Conservation (phyloP, 2,797 vertebrate genomes). For the Lepilemur ruficaudatus region DNA sequence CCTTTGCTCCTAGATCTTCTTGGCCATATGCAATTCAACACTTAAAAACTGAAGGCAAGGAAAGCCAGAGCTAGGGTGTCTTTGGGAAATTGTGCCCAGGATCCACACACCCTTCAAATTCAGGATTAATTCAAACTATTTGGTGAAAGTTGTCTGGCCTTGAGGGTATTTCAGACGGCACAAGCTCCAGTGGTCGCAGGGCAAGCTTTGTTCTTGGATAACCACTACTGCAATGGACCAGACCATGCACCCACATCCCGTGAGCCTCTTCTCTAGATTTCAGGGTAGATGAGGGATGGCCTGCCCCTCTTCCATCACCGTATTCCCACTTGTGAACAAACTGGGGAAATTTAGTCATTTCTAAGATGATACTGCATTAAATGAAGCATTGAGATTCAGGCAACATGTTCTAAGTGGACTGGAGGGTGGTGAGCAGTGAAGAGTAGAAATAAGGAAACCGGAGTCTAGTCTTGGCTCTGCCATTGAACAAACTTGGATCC, state of each 20-base stretch:
- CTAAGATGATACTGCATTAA: not conserved
- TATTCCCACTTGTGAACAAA: not conserved
- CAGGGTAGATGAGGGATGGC: not conserved
- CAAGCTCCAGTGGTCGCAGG: accelerated
- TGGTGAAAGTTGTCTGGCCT: not conserved
- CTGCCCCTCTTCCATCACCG: not conserved
- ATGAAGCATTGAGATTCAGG: not conserved
- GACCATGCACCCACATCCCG: accelerated
- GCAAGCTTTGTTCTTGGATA: not conserved
- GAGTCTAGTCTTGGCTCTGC: not conserved
- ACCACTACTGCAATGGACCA: accelerated
- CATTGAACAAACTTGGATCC: not conserved
- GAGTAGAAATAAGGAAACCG: not conserved
- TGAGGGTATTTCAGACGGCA: too few relatives aligned
- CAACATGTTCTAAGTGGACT: not conserved
- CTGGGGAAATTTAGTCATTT: not conserved
- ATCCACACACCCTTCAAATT: accelerated
- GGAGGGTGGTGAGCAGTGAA: not conserved
- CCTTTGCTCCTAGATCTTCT: not conserved
- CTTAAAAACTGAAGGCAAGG: not conserved
- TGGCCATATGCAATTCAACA: not conserved
- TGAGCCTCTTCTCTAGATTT: not conserved
- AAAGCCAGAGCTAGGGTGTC: not conserved
- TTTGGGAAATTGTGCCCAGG: accelerated
- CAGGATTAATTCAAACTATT: not conserved